Evolutionary conservation across 2,888 invertebrate species (phyloP), one percentile per base, ranked within the genome.

Genomic region (Nomada flava): DNA sequence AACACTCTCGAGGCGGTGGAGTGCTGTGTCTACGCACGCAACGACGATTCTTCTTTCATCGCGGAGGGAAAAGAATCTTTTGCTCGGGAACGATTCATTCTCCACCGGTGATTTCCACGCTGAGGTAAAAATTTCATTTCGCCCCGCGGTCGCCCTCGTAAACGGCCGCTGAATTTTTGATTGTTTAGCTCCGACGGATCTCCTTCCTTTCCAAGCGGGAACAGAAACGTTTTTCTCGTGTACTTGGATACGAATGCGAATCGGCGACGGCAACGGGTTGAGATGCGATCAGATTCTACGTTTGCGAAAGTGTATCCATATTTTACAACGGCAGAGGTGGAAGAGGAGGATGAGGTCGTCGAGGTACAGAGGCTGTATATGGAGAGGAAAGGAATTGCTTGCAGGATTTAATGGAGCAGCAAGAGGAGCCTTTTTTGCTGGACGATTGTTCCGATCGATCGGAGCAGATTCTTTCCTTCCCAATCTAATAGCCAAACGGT

Each of bases 1-100:
- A 92, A 92, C 92, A 89, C 88, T 86, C 87, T 83, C 72, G 77
- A 70, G 64, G 60, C 55, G 23, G 2, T 18, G 44, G 36, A 20
- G 26, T n/a, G 42, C 10, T 50, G 63, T 36, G 20, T 29, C 29
- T n/a, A 13, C 53, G 78, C 82, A 82, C 81, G 81, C 59, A 70
- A 62, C 75, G 10, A n/a, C 80, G 80, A 82, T 82, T 80, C 73
- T 76, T 76, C 82, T 76, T 76, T 73, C 69, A 68, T 75, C 81
- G 69, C 52, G 55, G 9, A 10, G 11, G 18, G 42, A 13, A 26
- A 3, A 9, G 55, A 36, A 36, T 53, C 20, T 20, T 57, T 26
- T 20, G 11, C 26, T 3, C 50, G 47, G 11, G 52, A 26, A 52
- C 77, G 77, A 78, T 77, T 71, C 77, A 62, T 70, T 57, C 73